Evolutionary conservation across 2,888 invertebrate species (phyloP).

Genomic region (Criorhina ranunculi): DNA sequence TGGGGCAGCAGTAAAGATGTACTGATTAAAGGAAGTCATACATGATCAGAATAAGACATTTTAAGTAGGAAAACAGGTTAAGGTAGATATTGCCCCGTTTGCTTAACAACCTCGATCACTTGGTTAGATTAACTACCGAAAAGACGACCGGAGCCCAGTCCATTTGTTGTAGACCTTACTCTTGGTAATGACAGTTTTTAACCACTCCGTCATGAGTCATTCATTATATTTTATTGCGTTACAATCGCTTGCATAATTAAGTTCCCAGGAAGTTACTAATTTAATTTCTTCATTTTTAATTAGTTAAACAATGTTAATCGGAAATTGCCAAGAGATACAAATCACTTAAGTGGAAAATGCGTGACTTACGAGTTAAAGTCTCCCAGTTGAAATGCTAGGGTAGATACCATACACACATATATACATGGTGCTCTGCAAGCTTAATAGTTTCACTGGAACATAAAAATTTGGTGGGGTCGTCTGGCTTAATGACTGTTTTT

Average conservation of each 20-base stretch:
- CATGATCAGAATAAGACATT: background rate
- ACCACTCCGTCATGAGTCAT: no score
- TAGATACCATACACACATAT: no score
- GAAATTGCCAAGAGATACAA: conserved; percentile 10
- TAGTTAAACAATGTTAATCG: conserved; percentile 17
- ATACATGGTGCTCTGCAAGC: no score
- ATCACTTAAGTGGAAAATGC: conserved; percentile 31
- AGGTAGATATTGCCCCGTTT: no score
- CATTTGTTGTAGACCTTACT: background rate
- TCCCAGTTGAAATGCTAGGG: background rate
- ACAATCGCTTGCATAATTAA: conserved; percentile 1
- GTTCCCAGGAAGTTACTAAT: conserved; percentile 3
- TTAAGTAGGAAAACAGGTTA: background rate
- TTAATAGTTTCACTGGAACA: no score
- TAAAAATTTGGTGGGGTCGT: no score
- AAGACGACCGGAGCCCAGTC: no score
- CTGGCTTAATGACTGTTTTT: no score
- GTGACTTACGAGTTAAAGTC: conserved; percentile 8
- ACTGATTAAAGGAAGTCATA: conserved; percentile 31
- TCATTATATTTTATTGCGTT: background rate
- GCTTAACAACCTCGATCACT: no score
- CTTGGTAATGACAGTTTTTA: background rate
- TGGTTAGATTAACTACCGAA: no score
- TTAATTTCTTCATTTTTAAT: conserved; percentile 27
- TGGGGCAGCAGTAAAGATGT: background rate